phyloP scores from a whole-genome alignment of 1,140 invertebrate species.

The Macrobrachium rosenbergii region DNA sequence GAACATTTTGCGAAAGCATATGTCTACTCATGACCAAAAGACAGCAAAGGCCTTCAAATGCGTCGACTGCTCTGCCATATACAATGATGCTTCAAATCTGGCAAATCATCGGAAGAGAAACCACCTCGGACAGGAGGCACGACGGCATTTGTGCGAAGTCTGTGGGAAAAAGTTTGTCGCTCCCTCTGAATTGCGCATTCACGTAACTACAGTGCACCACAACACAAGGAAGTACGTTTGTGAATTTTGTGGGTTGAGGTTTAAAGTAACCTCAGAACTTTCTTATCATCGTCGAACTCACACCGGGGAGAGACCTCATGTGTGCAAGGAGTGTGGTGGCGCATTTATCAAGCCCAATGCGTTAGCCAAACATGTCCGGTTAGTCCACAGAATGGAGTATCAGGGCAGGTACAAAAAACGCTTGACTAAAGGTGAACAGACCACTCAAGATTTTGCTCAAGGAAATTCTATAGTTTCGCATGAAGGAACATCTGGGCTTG shows the following conservation, averaged over 20 bases:
- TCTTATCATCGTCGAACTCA: slow-evolving; percentile 89
- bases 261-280: slow-evolving; percentile 93
- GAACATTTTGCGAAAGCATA: slow-evolving; percentile 38
- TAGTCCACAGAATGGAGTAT: slow-evolving; percentile 65
- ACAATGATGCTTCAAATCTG: slow-evolving; percentile 52
- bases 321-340: slow-evolving; percentile 81
- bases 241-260: slow-evolving; percentile 84
- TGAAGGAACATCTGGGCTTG: too few relatives aligned
- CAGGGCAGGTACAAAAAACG: slow-evolving; percentile 56
- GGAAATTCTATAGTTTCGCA: not conserved
- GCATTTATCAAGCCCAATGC: slow-evolving; percentile 81
- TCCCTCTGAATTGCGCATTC: slow-evolving; percentile 41
- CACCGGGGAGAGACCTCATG: slow-evolving; percentile 76
- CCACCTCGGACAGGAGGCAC: slow-evolving; percentile 51
- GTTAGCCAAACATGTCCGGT: slow-evolving; percentile 77
- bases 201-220: slow-evolving; percentile 52
- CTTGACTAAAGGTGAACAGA: not conserved
- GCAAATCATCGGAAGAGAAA: slow-evolving; percentile 55
- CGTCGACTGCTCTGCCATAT: slow-evolving; percentile 44
- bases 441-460: not conserved
- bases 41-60: slow-evolving; percentile 20
- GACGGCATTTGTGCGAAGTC: slow-evolving; percentile 49
- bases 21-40: slow-evolving; percentile 28
- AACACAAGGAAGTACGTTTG: slow-evolving; percentile 55
- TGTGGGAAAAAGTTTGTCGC: slow-evolving; percentile 57